Base-by-base conservation (phyloP, 2,888 invertebrate species). In the Trilocha varians region DNA sequence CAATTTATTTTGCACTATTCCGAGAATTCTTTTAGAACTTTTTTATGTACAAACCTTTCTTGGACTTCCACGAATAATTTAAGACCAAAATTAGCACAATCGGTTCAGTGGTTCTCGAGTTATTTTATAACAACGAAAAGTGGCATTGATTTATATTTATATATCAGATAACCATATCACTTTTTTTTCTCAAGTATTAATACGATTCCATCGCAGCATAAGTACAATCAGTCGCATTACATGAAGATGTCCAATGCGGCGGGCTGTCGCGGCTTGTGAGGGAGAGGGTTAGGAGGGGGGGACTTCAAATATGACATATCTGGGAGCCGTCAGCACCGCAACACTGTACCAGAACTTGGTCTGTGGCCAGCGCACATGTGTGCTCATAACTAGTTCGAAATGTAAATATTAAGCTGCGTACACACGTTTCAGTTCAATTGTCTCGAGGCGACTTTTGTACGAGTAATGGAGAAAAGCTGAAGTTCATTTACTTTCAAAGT, bases 231-330 rank as follows among this genome's bases (percentile, higher is more conserved):
- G 68, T 59, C 62, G 63, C 63, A 70, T 71, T 68, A 73, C 66
- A 63, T 51, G 53, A 70, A 75, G 72, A 76, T 73, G 78, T 77
- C 78, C 74, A 60, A 62, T 59, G 66, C 58, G 61, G 49, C 50
- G 49, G 53, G 55, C 42, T 50, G 50, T 43, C 43, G 46, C 44
- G 50, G 51, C 49, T 47, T 46, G 54, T 42, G 39, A 34, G 55
- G 53, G 51, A 47, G 55, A 48, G 46, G 41, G 50, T 49, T 47
- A 45, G 48, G 44, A 46, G 49, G 49, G 57, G 49, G 13, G 59
- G 63, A 63, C 62, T 63, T 72, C 75, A 70, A 78, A 79, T 82
- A 79, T 80, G 82, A 83, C 79, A 78, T 78, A 79, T 82, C 79
- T 79, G 74, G 71, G 72, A 75, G 70, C 70, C 74, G 78, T 78